Percentiles rank a stretch among this genome's conserved stretches.
These are phyloP conservation scores for Coecobrya sp. DNA, from an alignment of 2,888 invertebrate species.

Conservation along the genomic window DNA sequence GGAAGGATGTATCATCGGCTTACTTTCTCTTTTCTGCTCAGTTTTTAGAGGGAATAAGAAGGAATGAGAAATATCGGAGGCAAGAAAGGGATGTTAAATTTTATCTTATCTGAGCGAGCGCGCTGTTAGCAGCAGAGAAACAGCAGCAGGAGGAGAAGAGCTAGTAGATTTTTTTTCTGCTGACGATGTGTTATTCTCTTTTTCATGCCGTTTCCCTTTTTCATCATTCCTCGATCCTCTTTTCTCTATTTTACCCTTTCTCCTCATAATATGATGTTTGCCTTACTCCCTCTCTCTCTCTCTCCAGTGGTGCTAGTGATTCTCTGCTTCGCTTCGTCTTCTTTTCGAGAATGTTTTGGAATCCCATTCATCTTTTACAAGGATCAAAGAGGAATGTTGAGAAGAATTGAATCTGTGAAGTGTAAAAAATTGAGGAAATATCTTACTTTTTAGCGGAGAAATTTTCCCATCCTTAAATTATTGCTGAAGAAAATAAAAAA, in stretches of 20 bases:
- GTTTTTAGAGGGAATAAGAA: conserved; percentile 26
- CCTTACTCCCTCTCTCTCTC: neutral
- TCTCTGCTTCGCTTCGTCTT: conserved; percentile 5
- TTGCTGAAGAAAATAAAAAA: conserved; percentile 71
- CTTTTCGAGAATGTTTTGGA: conserved; percentile 51
- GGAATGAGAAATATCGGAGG: conserved; percentile 44
- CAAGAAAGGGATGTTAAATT: conserved; percentile 73
- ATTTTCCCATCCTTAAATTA: conserved; percentile 79
- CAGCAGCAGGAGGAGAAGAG: neutral
- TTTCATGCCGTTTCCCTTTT: conserved; percentile 66
- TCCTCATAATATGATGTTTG: conserved; percentile 50
- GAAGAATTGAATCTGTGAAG: conserved; percentile 79
- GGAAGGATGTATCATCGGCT: conserved; percentile 38
- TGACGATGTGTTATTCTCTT: conserved; percentile 77
- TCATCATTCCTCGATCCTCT: conserved; percentile 56
- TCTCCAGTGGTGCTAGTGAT: neutral
- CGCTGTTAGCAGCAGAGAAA: conserved; percentile 65
- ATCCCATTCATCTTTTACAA: conserved; percentile 76
- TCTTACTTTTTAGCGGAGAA: conserved; percentile 80
- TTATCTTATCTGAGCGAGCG: conserved; percentile 76
- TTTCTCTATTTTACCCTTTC: conserved; percentile 64
- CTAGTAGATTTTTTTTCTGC: conserved; percentile 74
- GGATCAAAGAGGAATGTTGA: conserved; percentile 72
- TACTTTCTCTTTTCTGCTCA: conserved; percentile 42
- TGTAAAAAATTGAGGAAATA: conserved; percentile 82